Percentiles rank a stretch among this genome's conserved stretches.
Evolutionary conservation across 2,797 vertebrate species (phyloP).

Genomic region (Gymnoscopelus microlampas): DNA sequence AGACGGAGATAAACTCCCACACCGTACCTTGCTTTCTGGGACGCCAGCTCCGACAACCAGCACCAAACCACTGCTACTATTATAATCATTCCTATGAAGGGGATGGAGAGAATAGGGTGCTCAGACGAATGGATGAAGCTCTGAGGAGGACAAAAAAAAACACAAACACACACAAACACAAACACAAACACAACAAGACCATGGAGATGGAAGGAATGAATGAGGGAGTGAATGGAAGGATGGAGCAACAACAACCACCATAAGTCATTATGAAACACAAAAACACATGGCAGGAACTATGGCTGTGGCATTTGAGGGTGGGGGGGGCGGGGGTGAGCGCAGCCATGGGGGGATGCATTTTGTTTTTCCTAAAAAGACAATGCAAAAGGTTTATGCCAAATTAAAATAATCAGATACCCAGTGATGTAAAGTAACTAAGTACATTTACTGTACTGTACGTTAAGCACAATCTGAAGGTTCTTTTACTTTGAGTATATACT

Average conservation of each 20-base stretch:
- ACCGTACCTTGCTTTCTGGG: conserved; percentile 88
- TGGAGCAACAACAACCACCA: conserved; percentile 32
- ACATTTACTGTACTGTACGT: too few species aligned
- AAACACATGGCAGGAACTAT: conserved; percentile 35
- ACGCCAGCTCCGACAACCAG: conserved; percentile 92
- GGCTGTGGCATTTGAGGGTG: conserved; percentile 35
- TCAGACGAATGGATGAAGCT: conserved; percentile 85
- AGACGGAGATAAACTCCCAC: conserved; percentile 68
- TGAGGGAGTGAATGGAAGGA: conserved; percentile 48
- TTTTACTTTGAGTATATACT: too few species aligned
- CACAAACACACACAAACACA: conserved; percentile 28
- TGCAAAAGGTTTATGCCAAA: conserved; percentile 45
- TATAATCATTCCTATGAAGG: conserved; percentile 93
- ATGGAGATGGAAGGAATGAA: conserved; percentile 67
- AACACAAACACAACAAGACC: conserved; percentile 42
- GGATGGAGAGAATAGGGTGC: conserved; percentile 90
- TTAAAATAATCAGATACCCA: too few species aligned
- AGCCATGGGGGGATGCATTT: conserved; percentile 38
- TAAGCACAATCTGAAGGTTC: too few species aligned
- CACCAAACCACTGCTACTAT: conserved; percentile 92
- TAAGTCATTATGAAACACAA: conserved; percentile 42
- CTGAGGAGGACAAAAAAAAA: conserved; percentile 78
- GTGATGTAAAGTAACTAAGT: too few species aligned
- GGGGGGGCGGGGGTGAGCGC: conserved; percentile 27
- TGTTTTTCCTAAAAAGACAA: conserved; percentile 38